Percentiles rank a stretch among this genome's conserved stretches.
Conservation (phyloP, 2,888 invertebrate genomes). For the Caenorhabditis drosophilae region DNA sequence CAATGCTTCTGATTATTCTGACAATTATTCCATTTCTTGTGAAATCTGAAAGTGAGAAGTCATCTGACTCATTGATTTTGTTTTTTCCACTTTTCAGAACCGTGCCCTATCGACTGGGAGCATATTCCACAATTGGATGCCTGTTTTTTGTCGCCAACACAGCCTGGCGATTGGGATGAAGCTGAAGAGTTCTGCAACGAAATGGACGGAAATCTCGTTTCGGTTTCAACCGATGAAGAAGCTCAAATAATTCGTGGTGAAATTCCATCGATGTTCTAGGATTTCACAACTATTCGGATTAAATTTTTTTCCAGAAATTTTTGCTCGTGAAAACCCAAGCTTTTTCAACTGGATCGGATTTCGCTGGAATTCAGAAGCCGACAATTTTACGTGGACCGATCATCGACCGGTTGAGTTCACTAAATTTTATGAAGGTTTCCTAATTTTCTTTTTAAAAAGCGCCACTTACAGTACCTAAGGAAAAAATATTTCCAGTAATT, state of each 20-base stretch:
- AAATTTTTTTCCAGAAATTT: conserved; percentile 9
- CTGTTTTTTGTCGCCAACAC: conserved; percentile 27
- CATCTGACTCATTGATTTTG: too few species aligned
- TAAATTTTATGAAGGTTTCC: too few species aligned
- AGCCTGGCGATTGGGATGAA: conserved; percentile 26
- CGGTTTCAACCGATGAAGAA: conserved; percentile 21
- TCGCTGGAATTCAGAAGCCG: neutral
- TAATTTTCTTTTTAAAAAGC: too few species aligned
- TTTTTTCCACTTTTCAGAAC: conserved; percentile 7
- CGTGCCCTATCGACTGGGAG: conserved; percentile 18
- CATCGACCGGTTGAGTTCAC: conserved; percentile 9
- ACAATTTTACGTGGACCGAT: conserved; percentile 28
- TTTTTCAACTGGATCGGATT: conserved; percentile 41
- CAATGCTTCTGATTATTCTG: too few species aligned
- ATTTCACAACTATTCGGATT: neutral
- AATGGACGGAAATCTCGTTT: conserved; percentile 10
- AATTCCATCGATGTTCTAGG: neutral
- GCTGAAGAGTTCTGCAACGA: conserved; percentile 22
- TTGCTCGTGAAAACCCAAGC: conserved; percentile 26
- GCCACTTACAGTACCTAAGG: too few species aligned
- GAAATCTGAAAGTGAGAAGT: too few species aligned
- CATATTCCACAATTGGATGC: conserved; percentile 31
- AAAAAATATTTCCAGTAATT: too few species aligned
- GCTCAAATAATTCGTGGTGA: conserved; percentile 15
- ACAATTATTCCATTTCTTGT: too few species aligned